phyloP scores from a whole-genome alignment of 2,113 vertebrate species.

The Neodon shergylaensis region DNA sequence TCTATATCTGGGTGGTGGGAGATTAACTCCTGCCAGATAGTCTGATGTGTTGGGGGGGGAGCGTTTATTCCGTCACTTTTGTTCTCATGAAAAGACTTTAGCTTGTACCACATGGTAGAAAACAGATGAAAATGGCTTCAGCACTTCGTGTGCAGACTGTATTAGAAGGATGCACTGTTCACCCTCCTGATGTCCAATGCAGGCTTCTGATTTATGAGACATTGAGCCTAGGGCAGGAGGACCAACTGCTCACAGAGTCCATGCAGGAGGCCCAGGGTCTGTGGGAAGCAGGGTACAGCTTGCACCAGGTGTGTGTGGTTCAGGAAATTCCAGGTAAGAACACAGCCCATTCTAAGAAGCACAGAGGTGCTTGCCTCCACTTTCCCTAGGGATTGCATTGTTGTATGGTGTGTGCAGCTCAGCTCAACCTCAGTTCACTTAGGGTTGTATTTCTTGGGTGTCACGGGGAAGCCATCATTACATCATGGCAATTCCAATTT shows the following conservation, averaged over 20 bases:
- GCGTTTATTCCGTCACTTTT: background rate
- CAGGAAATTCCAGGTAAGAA: background rate
- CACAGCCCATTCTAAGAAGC: background rate
- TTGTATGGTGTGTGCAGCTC: background rate
- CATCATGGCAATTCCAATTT: slow-evolving; percentile 10
- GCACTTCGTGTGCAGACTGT: rapidly evolving
- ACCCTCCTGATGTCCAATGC: rapidly evolving
- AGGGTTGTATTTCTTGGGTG: background rate
- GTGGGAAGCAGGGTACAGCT: background rate
- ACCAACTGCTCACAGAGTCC: background rate
- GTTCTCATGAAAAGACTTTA: background rate
- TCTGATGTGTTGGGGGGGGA: background rate
- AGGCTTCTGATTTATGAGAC: background rate
- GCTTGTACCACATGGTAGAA: background rate
- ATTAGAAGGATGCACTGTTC: background rate
- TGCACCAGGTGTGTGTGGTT: background rate
- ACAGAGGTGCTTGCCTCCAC: no score
- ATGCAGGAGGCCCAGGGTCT: background rate
- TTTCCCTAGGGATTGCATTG: background rate
- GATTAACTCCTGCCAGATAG: slow-evolving; percentile 12
- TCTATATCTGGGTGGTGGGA: background rate
- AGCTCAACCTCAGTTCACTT: background rate
- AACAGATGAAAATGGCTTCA: background rate
- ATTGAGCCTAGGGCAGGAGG: background rate
- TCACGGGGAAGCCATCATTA: background rate